Evolutionary conservation across 2,797 vertebrate species (phyloP).

Genomic region (Hydrophis major): DNA sequence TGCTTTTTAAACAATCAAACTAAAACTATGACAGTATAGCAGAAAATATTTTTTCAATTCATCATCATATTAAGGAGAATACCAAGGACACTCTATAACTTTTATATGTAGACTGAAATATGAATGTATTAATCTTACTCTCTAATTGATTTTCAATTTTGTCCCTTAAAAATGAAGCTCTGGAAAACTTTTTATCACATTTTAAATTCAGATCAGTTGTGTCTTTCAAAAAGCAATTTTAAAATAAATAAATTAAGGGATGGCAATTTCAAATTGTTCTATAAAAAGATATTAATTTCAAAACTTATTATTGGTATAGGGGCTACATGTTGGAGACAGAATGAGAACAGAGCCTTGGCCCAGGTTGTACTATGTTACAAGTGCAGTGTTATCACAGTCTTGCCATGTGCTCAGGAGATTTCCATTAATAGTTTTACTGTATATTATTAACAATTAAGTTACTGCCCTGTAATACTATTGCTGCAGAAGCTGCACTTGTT

Average conservation of each 20-base stretch:
- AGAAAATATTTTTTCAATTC: background rate
- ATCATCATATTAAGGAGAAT: background rate
- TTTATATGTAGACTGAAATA: background rate
- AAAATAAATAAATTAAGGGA: background rate
- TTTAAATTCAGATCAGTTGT: background rate
- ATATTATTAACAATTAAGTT: background rate
- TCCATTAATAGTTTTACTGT: background rate
- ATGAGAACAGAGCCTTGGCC: no score
- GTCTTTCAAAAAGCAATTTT: background rate
- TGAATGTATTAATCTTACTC: background rate
- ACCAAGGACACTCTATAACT: background rate
- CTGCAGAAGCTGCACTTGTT: background rate
- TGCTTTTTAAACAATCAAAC: background rate
- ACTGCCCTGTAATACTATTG: background rate
- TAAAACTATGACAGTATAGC: background rate
- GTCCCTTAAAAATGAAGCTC: background rate
- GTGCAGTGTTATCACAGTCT: background rate
- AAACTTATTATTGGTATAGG: background rate
- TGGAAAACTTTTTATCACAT: background rate
- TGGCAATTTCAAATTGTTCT: background rate
- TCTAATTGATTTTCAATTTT: background rate
- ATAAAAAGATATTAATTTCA: background rate
- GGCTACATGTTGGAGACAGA: no score
- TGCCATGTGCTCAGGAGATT: background rate
- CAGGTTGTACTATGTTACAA: background rate